Evolutionary conservation across 2,888 invertebrate species (phyloP), one percentile per base, ranked within the genome.

Genomic region (Hirtodrosophila cameraria): DNA sequence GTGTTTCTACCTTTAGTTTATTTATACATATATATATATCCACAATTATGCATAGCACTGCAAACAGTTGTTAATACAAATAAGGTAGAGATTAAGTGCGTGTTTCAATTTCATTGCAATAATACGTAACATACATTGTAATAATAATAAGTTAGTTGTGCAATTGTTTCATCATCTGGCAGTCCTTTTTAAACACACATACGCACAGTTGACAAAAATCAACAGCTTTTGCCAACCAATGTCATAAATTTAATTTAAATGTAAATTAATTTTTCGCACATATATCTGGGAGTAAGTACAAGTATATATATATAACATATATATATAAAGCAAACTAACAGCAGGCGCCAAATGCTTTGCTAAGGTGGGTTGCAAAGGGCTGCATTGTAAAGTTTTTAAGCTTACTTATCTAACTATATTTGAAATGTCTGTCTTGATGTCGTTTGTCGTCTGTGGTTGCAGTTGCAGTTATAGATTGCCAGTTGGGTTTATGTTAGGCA

Each of bases 191-290:
- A 57, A 9, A 11, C 9, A 25, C 28, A 41, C 12, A 13, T 9
- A 5, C 30, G 12, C 11, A 25, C 20, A 23, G 18, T 16, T 18
- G 6, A 42, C 35, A 35, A 35, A 55, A 73, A 52, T 60, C 52
- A 61, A 55, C 73, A 73, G 53, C 31, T 75, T 70, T 63, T 49
- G 42, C 35, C n/a, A n/a, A n/a, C 25, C 52, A 60, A 74, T 72
- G 68, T 30, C 64, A 65, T 53, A 53, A 61, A 68, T 75, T 75
- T 65, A 30, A 77, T 77, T 74, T 74, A 75, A 75, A 83, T 76
- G 70, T 62, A 83, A 81, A 84, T 80, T 74, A 70, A 84, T 73
- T 70, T 75, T 42, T 60, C 55, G 28, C 55, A 63, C 41, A 69
- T 50, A 6, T 3, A 23, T 1, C 23, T 23, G 23, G 38, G 27